Evolutionary conservation across 2,888 invertebrate genomes (phyloP).

Genomic region (Thymelicus acteon): DNA sequence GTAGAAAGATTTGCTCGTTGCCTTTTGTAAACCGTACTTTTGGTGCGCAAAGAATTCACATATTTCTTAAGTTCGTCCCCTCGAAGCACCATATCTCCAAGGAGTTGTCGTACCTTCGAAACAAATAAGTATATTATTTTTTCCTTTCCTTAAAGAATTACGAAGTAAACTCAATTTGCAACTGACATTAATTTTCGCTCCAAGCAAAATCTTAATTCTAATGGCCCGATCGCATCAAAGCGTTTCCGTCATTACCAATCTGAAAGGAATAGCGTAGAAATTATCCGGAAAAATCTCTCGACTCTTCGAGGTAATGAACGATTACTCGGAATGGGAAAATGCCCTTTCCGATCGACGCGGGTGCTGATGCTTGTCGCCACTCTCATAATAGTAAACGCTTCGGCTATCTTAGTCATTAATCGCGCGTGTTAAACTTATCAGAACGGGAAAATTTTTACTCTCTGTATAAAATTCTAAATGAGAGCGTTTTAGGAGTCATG

Average conservation of each 20-base stretch:
- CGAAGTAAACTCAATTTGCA: not conserved
- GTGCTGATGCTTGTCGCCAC: slow-evolving; percentile 35
- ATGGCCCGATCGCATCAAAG: slow-evolving; percentile 49
- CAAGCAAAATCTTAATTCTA: slow-evolving; percentile 41
- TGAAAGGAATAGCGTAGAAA: slow-evolving; percentile 52
- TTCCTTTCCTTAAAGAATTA: not conserved
- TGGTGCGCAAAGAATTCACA: slow-evolving; percentile 91
- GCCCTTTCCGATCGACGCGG: slow-evolving; percentile 57
- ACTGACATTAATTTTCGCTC: not conserved
- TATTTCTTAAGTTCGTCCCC: slow-evolving; percentile 95
- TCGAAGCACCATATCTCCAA: slow-evolving; percentile 88
- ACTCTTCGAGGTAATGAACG: slow-evolving; percentile 63
- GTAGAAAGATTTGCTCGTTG: slow-evolving; percentile 90
- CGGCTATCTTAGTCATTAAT: slow-evolving; percentile 37
- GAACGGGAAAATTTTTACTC: not conserved
- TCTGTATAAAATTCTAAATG: not conserved
- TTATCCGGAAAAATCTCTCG: slow-evolving; percentile 59
- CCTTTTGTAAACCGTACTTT: slow-evolving; percentile 92
- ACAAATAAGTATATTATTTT: slow-evolving; percentile 25
- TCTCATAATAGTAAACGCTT: slow-evolving; percentile 26
- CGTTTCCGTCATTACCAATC: slow-evolving; percentile 53
- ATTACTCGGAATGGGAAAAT: slow-evolving; percentile 69
- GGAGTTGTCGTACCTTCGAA: slow-evolving; percentile 71
- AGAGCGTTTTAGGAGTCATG: not conserved
- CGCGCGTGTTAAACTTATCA: slow-evolving; percentile 31